Base-by-base conservation (phyloP, 2,797 vertebrate species). In the Enteromius unitaeniatus region DNA sequence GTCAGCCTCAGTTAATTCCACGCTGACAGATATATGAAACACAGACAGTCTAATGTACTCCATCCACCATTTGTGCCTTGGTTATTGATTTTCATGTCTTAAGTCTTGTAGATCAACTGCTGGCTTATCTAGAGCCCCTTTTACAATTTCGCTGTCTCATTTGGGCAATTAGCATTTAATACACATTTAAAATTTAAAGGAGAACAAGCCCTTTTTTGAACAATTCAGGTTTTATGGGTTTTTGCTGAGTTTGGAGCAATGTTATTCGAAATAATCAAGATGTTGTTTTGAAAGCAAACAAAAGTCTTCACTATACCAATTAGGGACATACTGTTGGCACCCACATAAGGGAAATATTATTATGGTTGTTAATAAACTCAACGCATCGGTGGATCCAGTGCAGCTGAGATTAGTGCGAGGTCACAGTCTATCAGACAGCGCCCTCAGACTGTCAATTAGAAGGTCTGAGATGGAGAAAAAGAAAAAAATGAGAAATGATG, bases 371-470 rank as follows among this genome's bases (percentile, higher is more conserved):
- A 60, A 73, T 83, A 78, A 64, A 21, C 47, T 65, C 47, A 78
- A 81, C 8, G 28, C 68, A 67, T 79, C 42, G 55, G 45, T 28
- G 55, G 55, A 70, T 47, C 70, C 73, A 42, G 8, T 23, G 23
- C 28, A 55, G 37, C 78, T 70, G 26, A 19, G 64, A 51, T 58
- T 72, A 37, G 14, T 55, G n/a, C 14, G 13, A 49, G 42, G 47
- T 78, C 72, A 85, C 49, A 79, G 34, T 76, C 68, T 68, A 37
- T 70, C 75, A 84, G 62, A 26, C 42, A 58, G 10, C 5, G 3
- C 58, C 47, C 62, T 58, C n/a, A 4, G 65, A 79, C 73, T 28
- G 69, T 60, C 87, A 87, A 84, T 88, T 88, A 84, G 81, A 74
- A 70, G 53, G n/a, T 37, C 58, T 82, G 69, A 26, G 21, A 69